Evolutionary conservation across 1,140 invertebrate genomes (phyloP).

Genomic region (Euschistus heros): DNA sequence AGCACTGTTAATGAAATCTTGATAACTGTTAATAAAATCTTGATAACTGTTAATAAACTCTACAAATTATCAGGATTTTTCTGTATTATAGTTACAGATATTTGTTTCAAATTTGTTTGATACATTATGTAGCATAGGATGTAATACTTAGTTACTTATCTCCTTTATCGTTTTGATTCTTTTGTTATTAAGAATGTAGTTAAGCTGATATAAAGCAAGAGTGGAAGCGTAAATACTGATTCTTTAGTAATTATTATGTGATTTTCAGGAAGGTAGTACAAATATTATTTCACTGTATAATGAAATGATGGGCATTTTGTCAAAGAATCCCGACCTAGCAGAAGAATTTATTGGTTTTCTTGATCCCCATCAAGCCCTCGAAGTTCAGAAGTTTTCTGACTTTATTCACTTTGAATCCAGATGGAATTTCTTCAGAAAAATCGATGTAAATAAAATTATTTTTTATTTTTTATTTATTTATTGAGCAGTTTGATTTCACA

Average conservation of each 20-base stretch:
- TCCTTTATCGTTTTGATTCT: neutral
- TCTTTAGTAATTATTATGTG: neutral
- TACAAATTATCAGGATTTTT: too few relatives aligned
- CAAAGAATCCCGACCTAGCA: constrained; percentile 4
- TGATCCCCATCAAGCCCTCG: constrained; percentile 18
- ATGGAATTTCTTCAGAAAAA: constrained; percentile 19
- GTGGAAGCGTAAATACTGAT: neutral
- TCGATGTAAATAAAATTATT: constrained; percentile 3
- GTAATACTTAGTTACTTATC: too few relatives aligned
- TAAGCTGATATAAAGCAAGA: neutral
- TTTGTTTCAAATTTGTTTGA: too few relatives aligned
- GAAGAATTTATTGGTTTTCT: constrained; percentile 20
- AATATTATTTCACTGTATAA: constrained; percentile 6
- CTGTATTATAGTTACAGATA: too few relatives aligned
- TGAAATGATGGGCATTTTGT: neutral
- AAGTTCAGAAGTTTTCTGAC: constrained; percentile 4
- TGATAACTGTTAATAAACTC: too few relatives aligned
- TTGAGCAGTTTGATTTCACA: too few relatives aligned
- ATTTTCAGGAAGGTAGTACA: constrained; percentile 5
- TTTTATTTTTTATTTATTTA: too few relatives aligned
- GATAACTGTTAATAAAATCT: too few relatives aligned
- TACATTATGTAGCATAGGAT: too few relatives aligned
- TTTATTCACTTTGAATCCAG: neutral
- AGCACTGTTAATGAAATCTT: too few relatives aligned
- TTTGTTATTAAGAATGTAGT: neutral